Conservation (phyloP, 2,888 invertebrate species). For the Tiphia femorata region DNA sequence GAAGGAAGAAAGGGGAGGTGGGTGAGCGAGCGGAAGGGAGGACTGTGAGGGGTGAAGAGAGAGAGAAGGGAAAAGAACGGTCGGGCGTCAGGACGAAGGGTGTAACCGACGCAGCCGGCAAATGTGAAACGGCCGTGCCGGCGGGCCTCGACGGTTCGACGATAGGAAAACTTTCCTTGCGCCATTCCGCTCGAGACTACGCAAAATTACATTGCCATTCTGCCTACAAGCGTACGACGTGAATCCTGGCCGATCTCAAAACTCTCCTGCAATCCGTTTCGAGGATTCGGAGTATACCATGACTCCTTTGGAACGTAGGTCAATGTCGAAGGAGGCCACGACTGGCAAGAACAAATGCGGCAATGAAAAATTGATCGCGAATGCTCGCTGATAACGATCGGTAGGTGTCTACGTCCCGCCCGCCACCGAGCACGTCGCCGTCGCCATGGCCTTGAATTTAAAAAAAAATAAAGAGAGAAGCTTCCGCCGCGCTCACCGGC, state of each 20-base stretch:
- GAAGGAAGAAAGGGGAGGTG: not conserved
- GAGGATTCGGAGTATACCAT: too few relatives aligned
- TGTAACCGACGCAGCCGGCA: conserved; percentile 11
- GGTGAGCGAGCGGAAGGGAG: not conserved
- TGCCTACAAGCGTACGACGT: too few relatives aligned
- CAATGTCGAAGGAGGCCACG: too few relatives aligned
- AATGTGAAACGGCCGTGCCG: not conserved
- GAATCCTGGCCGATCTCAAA: too few relatives aligned
- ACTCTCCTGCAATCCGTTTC: too few relatives aligned
- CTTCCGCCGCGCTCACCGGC: not conserved
- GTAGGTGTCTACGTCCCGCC: not conserved
- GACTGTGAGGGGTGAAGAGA: conserved; percentile 4
- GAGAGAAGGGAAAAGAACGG: conserved; percentile 5
- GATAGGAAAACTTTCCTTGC: conserved; percentile 17
- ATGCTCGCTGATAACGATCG: not conserved
- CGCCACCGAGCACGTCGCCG: not conserved
- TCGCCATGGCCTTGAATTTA: too few relatives aligned
- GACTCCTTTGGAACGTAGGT: too few relatives aligned
- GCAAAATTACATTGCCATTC: too few relatives aligned
- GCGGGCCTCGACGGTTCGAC: not conserved
- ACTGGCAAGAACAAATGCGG: not conserved
- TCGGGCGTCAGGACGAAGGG: conserved; percentile 4
- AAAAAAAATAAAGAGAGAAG: too few relatives aligned
- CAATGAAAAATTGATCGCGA: not conserved
- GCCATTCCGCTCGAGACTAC: conserved; percentile 6